Base-by-base conservation (phyloP, 2,888 invertebrate genomes). In the Epinotia bilunana region DNA sequence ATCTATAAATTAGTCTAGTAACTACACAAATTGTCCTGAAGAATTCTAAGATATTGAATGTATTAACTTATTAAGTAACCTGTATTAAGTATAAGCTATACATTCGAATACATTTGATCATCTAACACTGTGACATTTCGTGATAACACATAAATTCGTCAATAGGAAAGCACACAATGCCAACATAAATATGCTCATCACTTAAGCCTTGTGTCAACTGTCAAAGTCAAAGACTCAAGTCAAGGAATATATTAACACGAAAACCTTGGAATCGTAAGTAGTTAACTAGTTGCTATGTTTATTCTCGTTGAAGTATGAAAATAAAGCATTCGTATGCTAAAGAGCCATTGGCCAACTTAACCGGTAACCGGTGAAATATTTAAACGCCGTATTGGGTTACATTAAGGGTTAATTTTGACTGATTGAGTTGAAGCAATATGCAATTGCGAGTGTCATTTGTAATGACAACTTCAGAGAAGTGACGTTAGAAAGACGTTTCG, bases 301-400 rank as follows among this genome's bases (percentile, higher is more conserved):
- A 74, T 77, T 74, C 76, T 76, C 43, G 76, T 77, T 74, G 60
- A 61, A 71, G 71, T 77, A 73, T 46, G 71, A 73, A 76, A 73
- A 76, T 76, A 72, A 76, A 68, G 73, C 61, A 70, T 76, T 73
- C 71, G 76, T 72, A 77, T 77, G 76, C 74, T 74, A 77, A 77
- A 74, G 57, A 77, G 67, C 23, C 60, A 23, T 28, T 61, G 39
- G 33, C 74, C 43, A 76, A 53, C 57, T 64, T 69, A 60, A 63
- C 28, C 20, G 9, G 55, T 16, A 23, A 53, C 18, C 3, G 16
- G 43, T 11, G 53, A 70, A 69, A 69, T 63, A 23, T 9, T 28
- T 3, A n/a, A 20, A 28, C 12, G 20, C 12, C 20, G 18, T 71
- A 65, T 53, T 20, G 4, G 1, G 18, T 16, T 18, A 18, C 12